Conservation (phyloP, 2,888 invertebrate species). For the Nemotelus pantherinus region DNA sequence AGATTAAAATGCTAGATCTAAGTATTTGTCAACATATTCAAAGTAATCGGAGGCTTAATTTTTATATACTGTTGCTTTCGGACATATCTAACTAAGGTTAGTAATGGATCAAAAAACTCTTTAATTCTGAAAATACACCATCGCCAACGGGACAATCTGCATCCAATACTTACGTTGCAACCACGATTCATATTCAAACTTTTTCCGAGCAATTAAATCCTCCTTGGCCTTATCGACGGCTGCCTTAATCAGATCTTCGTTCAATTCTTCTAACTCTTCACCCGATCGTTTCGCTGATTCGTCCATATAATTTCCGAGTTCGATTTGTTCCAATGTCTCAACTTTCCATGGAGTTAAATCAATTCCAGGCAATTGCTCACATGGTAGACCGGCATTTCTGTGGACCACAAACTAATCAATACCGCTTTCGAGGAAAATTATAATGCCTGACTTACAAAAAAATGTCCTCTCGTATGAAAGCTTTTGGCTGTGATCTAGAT, state of each 20-base stretch:
- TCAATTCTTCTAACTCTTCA: conserved; percentile 73
- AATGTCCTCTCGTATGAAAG: conserved; percentile 85
- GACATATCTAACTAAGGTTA: too few relatives aligned
- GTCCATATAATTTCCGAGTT: conserved; percentile 59
- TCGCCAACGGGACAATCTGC: neutral
- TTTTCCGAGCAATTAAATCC: conserved; percentile 78
- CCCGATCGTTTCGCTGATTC: conserved; percentile 53
- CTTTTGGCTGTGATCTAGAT: conserved; percentile 81
- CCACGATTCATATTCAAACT: conserved; percentile 85
- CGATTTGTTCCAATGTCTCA: conserved; percentile 66
- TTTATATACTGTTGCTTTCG: too few relatives aligned
- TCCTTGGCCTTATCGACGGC: conserved; percentile 83
- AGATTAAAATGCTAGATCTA: too few relatives aligned
- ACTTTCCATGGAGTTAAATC: conserved; percentile 75
- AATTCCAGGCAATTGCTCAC: conserved; percentile 75
- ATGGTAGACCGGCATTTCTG: conserved; percentile 78
- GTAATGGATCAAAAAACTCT: too few relatives aligned
- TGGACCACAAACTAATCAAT: conserved; percentile 7
- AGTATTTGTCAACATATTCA: too few relatives aligned
- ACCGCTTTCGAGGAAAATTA: conserved; percentile 23
- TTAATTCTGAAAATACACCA: too few relatives aligned
- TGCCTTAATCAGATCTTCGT: conserved; percentile 76
- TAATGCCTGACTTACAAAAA: conserved; percentile 73
- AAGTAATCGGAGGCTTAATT: too few relatives aligned
- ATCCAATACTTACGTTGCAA: conserved; percentile 69